Base-by-base conservation (phyloP, 2,113 vertebrate species). In the Coptodon bakossiorum region DNA sequence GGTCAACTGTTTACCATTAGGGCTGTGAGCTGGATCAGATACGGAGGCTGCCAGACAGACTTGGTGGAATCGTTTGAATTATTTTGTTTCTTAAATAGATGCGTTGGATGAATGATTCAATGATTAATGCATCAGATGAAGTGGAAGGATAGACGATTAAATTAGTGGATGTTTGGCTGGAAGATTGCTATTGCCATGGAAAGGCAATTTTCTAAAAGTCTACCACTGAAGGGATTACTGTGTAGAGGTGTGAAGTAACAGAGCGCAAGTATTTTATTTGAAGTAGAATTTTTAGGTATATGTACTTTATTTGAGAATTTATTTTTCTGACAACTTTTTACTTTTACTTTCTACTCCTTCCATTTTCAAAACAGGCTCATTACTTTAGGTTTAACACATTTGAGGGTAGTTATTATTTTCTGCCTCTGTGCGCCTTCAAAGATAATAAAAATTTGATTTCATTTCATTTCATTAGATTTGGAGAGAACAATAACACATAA, bases 221-320 rank as follows among this genome's bases (percentile, higher is more conserved):
- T 16, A 16, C 24, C 40, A n/a, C 24, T 57, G 53, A 81, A 31
- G 38, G 54, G 38, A 61, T 31, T n/a, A 6, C 14, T 40, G 24
- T 45, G 36, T 17, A n/a, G 73, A 48, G 24, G 6, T 78, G 24
- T 7, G 22, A 73, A 27, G 40, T 48, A 45, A 73, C 1, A 45
- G 40, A 73, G 40, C 1, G 0, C 40, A 17, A 0, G 6, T 48
- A 48, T 0, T 73, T 73, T 45, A 40, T 73, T 73, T 43, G 13
- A 76, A 76, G 68, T 76, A 29, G 8, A 73, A 48, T 73, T 29
- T 73, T 73, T 27, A 73, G 40, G 40, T 76, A 3, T 76, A 11
- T 76, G 24, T 29, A 76, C 14, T 29, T 48, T 11, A 76, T 22
- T 27, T 27, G 2, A 45, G 22, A 48, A 16, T 76, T 2, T 1